Base-by-base conservation (phyloP, 2,113 vertebrate genomes). In the Syngnathus typhle region DNA sequence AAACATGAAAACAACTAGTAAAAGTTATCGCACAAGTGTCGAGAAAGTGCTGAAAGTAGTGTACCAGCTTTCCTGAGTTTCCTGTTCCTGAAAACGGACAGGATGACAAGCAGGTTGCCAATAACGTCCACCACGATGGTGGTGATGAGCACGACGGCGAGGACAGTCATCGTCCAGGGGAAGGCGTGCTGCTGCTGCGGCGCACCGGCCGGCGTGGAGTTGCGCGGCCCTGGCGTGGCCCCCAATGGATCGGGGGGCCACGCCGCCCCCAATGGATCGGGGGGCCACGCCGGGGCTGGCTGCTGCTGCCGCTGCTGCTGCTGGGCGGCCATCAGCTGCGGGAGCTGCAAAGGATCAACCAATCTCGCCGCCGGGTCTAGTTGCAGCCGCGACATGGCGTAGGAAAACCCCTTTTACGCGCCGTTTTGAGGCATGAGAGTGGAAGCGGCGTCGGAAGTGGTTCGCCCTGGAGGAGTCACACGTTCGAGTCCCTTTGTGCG, bases 61-160 rank as follows among this genome's bases (percentile, higher is more conserved):
- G 5, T 76, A 92, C 91, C 93, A 91, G 91, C 89, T 90, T 93
- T 93, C 77, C 92, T 88, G 78, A 94, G 92, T 80, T 93, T 93
- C 81, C 85, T 88, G 90, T 93, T 94, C 79, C 89, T 89, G 87
- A 92, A 91, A 78, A 93, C 91, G 5, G 92, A 94, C 65, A 91
- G 78, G 76, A 94, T 92, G 70, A 94, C 92, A 85, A 93, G 86
- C 74, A 91, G 82, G 85, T 93, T 93, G 69, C 92, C 93, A 77
- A 92, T 79, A 15, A 92, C 87, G 67, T 93, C 91, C 71, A 92
- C 91, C 38, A 92, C 85, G 68, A 93, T 93, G 74, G 92, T 93
- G 41, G 90, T 84, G 80, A 93, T 88, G 15, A 94, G 91, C 61
- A 93, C 88, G n/a, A 85, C 82, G 67, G 91, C 89, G 68, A 93